phyloP scores from a whole-genome alignment of 2,888 invertebrate species.

The Perizoma affinitatum region DNA sequence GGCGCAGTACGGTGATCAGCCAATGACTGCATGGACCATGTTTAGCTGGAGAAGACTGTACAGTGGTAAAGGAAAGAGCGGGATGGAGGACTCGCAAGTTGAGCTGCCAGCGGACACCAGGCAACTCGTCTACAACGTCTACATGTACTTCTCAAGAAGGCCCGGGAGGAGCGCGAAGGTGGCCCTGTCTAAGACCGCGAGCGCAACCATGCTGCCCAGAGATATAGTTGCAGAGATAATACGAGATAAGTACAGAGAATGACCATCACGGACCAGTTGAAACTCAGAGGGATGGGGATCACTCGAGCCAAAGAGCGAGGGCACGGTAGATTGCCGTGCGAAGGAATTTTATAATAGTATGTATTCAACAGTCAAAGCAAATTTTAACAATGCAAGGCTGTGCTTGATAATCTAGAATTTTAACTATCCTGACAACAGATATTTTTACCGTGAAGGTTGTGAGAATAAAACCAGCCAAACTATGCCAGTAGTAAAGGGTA shows the following conservation, averaged over 20 bases:
- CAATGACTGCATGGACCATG: conserved; percentile 83
- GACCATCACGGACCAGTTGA: background rate
- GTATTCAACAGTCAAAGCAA: conserved; percentile 7
- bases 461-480: conserved; percentile 1
- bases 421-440: conserved; percentile 1
- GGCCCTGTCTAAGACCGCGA: conserved; percentile 71
- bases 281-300: too few species aligned
- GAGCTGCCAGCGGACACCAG: conserved; percentile 76
- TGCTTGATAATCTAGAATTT: conserved; percentile 1
- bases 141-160: conserved; percentile 73
- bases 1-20: conserved; percentile 80
- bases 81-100: conserved; percentile 61
- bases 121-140: conserved; percentile 78
- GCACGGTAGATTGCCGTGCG: too few species aligned
- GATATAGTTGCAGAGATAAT: conserved; percentile 78
- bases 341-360: background rate
- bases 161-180: conserved; percentile 72
- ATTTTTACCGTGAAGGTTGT: conserved; percentile 15
- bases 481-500: conserved; percentile 6
- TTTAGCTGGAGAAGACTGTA: conserved; percentile 79
- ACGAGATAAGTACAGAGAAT: conserved; percentile 66
- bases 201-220: conserved; percentile 75
- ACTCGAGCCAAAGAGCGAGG: too few species aligned
- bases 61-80: conserved; percentile 62
- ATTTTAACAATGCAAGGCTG: conserved; percentile 10